Base-by-base conservation (phyloP, 2,113 vertebrate genomes). In the Xiphorhynchus elegans region DNA sequence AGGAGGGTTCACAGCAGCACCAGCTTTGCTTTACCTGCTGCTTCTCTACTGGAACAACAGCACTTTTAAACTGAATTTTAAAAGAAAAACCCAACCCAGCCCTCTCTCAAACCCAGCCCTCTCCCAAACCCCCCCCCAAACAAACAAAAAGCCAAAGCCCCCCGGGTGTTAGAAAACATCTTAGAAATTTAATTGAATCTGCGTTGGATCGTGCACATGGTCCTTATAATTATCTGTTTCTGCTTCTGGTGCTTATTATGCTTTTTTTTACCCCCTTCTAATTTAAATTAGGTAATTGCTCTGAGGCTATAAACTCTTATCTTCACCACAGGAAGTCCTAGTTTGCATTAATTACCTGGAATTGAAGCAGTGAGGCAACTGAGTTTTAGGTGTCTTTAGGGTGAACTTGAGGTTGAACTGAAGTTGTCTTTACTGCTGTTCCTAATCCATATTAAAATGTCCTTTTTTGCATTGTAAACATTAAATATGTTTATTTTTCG, bases 271-370 rank as follows among this genome's bases (percentile, higher is more conserved):
- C 7, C 7, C 9, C 10, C 17, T 44, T 77, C 77, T 94, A 84
- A 68, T 87, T 89, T 91, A 85, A 94, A 96, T 93, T 66, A 93
- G 60, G 60, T 88, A 91, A 68, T 91, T 74, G 49, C 78, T 93
- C 60, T 63, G 63, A 74, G 93, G 87, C 85, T 94, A 33, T 70
- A 84, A 87, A 84, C 28, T 84, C 68, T 90, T 93, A 90, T 90
- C 85, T 93, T 62, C 64, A 84, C 84, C 40, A 33, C 74, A 84
- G 91, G 93, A 96, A 95, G 90, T 80, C 46, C n/a, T 90, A 62
- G 17, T 92, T 95, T 89, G 76, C 83, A 89, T 95, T 95, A 92
- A 93, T 95, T 93, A 90, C 76, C 60, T 95, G 84, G 90, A 91
- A 79, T 37, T 91, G 86, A 86, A 92, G 73, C 52, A 68, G 23